These are phyloP conservation scores for Hydriomena furcata DNA, from an alignment of 2,888 invertebrate species.

Conservation along the genomic window DNA sequence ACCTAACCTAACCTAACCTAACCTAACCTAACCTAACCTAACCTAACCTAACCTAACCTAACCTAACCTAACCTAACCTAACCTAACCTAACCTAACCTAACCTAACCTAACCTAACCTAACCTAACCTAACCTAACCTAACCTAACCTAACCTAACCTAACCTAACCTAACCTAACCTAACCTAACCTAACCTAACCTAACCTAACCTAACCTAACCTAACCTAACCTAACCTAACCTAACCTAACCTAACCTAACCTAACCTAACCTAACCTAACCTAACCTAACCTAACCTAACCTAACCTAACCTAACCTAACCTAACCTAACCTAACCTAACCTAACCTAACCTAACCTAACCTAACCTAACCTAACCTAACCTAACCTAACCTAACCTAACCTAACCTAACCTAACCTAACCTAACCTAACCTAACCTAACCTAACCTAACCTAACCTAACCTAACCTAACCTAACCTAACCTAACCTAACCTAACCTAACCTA, in stretches of 20 bases:
- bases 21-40: constrained; percentile 8
- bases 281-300: constrained; percentile 11
- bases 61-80: not conserved
- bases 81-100: constrained; percentile 13
- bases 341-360: constrained; percentile 16
- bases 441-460: constrained; percentile 14
- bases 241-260: not conserved
- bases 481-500: not conserved
- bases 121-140: not conserved
- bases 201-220: constrained; percentile 6
- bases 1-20: not conserved
- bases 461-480: constrained; percentile 14
- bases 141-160: constrained; percentile 6
- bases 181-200: not conserved
- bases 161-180: constrained; percentile 5
- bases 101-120: constrained; percentile 4
- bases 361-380: not conserved
- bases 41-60: constrained; percentile 6
- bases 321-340: constrained; percentile 13
- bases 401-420: constrained; percentile 15
- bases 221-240: constrained; percentile 11
- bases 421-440: not conserved
- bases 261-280: constrained; percentile 13
- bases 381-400: constrained; percentile 18
- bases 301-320: not conserved